A percentile compares a stretch with the other conserved stretches of the same genome.
These are phyloP conservation scores for Polypedilum vanderplanki DNA, from an alignment of 1,140 invertebrate genomes.

Conservation along the genomic window DNA sequence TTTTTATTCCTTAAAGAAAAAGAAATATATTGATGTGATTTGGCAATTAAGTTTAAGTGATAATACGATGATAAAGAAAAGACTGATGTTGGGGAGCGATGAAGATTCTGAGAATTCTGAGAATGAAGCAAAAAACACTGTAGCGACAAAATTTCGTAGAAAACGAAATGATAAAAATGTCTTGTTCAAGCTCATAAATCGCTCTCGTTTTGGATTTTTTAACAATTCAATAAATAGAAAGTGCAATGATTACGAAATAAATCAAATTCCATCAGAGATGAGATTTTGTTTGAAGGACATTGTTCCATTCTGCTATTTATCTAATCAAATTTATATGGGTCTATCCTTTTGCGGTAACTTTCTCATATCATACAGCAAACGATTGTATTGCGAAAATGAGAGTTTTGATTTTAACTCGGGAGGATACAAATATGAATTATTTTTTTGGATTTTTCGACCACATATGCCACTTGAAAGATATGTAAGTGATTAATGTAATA, in stretches of 20 bases:
- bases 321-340: conserved; percentile 81
- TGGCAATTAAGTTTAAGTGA: not conserved
- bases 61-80: conserved; percentile 16
- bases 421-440: conserved; percentile 43
- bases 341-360: conserved; percentile 88
- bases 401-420: conserved; percentile 42
- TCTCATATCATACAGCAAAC: conserved; percentile 76
- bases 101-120: not conserved
- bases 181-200: conserved; percentile 20
- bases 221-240: conserved; percentile 38
- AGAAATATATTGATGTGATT: not conserved
- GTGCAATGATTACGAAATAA: conserved; percentile 46
- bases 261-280: conserved; percentile 54
- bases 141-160: conserved; percentile 1
- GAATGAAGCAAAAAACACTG: not conserved
- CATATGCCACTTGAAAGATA: conserved; percentile 38
- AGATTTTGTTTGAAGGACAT: conserved; percentile 54
- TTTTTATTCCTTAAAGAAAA: conserved; percentile 4
- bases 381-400: conserved; percentile 46
- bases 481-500: not conserved
- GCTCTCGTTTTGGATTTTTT: conserved; percentile 35
- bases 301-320: conserved; percentile 44
- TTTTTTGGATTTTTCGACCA: conserved; percentile 43
- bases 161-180: conserved; percentile 21
- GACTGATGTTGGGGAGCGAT: not conserved